phyloP scores from a whole-genome alignment of 2,797 vertebrate genomes.

The Yasuhikotakia modesta region DNA sequence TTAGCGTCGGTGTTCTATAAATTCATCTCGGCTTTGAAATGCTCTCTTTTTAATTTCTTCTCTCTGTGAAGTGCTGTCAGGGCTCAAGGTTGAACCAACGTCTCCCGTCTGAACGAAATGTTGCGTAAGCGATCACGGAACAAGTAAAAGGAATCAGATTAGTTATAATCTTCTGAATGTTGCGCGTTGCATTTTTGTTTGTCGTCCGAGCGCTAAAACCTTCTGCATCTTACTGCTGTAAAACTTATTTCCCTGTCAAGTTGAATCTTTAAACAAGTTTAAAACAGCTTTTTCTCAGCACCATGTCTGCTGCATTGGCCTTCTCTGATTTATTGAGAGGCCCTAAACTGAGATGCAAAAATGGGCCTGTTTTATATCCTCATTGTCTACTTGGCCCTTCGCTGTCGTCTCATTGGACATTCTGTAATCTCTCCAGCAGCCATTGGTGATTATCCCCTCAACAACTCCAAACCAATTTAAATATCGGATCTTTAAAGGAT shows the following conservation, averaged over 20 bases:
- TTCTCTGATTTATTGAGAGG: background rate
- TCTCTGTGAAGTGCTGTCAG: constrained; percentile 5
- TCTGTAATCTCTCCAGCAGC: constrained; percentile 53
- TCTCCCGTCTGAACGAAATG: background rate
- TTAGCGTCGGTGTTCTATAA: constrained; percentile 48
- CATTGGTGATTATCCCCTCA: constrained; percentile 69
- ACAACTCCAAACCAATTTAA: constrained; percentile 64
- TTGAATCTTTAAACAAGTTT: constrained; percentile 1
- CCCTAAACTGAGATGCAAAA: background rate
- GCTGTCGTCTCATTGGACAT: constrained; percentile 64
- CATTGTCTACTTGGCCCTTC: constrained; percentile 65
- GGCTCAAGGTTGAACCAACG: constrained; percentile 12
- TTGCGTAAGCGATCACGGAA: constrained; percentile 12
- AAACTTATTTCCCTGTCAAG: constrained; percentile 20
- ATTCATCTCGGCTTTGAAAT: constrained; percentile 41
- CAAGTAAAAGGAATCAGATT: constrained; percentile 35
- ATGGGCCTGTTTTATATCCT: constrained; percentile 48
- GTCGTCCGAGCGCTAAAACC: background rate
- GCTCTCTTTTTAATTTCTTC: background rate
- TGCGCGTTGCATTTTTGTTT: constrained; percentile 7
- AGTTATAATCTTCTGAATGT: constrained; percentile 23
- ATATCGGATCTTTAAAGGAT: constrained; percentile 74
- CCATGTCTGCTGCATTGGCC: background rate
- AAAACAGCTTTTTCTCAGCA: background rate
- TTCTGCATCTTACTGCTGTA: background rate